These are phyloP conservation scores for Amphiprion clarkii DNA, from an alignment of 2,797 vertebrate genomes.

Conservation along the genomic window DNA sequence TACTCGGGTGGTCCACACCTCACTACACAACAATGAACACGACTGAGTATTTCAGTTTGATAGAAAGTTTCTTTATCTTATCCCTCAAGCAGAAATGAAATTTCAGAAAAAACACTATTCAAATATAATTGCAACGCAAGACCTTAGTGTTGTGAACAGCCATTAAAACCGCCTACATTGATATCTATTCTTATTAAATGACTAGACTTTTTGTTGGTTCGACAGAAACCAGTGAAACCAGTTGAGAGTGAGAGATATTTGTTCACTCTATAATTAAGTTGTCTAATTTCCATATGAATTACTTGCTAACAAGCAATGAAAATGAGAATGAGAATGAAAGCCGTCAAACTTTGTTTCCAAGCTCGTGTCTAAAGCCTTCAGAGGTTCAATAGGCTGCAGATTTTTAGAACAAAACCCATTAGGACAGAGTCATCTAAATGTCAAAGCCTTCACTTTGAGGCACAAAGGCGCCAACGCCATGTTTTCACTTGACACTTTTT, in stretches of 20 bases:
- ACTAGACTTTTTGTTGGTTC: slow-evolving; percentile 37
- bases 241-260: slow-evolving; percentile 55
- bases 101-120: slow-evolving; percentile 27
- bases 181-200: slow-evolving; percentile 34
- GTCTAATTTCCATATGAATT: slow-evolving; percentile 76
- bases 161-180: slow-evolving; percentile 23
- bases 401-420: slow-evolving; percentile 55
- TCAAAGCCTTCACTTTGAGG: slow-evolving; percentile 50
- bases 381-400: slow-evolving; percentile 48
- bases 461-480: slow-evolving; percentile 14
- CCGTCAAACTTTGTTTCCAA: slow-evolving; percentile 54
- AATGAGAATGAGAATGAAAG: slow-evolving; percentile 55
- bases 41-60: slow-evolving; percentile 43
- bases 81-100: slow-evolving; percentile 15
- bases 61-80: slow-evolving; percentile 26
- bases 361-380: slow-evolving; percentile 52
- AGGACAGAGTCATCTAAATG: slow-evolving; percentile 50
- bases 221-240: slow-evolving; percentile 61
- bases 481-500: slow-evolving; percentile 41
- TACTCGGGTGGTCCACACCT: slow-evolving; percentile 53
- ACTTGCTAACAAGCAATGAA: slow-evolving; percentile 52
- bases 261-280: slow-evolving; percentile 60
- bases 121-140: slow-evolving; percentile 41
- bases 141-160: slow-evolving; percentile 29
- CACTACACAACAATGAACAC: slow-evolving; percentile 60